These are phyloP conservation scores for Aurelia coerulea DNA, from an alignment of 30 jellyfish, hydroid and myxozoan genomes.

Conservation along the genomic window DNA sequence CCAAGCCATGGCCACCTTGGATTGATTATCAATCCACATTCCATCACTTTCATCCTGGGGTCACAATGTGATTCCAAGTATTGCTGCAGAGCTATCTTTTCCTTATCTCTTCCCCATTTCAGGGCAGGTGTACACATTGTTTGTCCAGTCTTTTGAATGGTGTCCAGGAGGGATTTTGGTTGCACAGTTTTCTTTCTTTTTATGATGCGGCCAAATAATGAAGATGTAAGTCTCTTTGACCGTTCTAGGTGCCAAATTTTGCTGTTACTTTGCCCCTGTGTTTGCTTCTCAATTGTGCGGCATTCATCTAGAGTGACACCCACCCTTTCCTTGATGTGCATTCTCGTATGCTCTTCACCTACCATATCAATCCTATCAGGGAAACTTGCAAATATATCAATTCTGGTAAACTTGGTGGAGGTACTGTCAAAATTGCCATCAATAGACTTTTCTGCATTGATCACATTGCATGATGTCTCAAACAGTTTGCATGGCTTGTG, in stretches of 20 bases:
- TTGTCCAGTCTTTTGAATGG: constrained; percentile 4
- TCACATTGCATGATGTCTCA: too few species aligned
- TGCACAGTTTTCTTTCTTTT: background rate
- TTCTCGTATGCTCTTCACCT: background rate
- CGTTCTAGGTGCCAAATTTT: background rate
- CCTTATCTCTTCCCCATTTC: constrained; percentile 56
- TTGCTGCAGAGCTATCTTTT: constrained; percentile 40
- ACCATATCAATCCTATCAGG: constrained; percentile 5
- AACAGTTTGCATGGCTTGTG: too few species aligned
- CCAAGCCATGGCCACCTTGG: constrained; percentile 42
- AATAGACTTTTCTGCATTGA: too few species aligned
- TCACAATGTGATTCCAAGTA: constrained; percentile 9
- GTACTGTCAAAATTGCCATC: too few species aligned
- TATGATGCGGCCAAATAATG: background rate
- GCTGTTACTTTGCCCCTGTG: background rate
- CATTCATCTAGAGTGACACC: background rate
- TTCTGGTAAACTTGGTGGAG: constrained; percentile 1
- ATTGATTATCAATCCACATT: constrained; percentile 31
- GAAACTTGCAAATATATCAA: constrained; percentile 9
- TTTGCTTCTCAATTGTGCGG: background rate
- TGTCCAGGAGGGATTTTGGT: background rate
- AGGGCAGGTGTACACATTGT: constrained; percentile 2
- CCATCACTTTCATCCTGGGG: background rate
- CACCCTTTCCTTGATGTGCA: background rate
- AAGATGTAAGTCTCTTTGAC: background rate